These are phyloP conservation scores for Columba guinea DNA, from an alignment of 2,797 vertebrate genomes.

Conservation along the genomic window DNA sequence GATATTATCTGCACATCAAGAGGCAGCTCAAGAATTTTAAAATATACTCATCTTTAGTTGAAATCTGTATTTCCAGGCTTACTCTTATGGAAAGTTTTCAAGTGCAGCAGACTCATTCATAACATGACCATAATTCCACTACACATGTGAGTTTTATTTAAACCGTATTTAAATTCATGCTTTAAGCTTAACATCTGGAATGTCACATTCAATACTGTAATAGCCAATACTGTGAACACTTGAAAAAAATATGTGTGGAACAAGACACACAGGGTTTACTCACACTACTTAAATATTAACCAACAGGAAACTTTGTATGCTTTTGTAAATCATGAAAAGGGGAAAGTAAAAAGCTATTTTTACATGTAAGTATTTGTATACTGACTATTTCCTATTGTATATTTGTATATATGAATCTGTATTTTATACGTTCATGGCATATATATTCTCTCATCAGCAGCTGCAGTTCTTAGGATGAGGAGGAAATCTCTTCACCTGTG, in stretches of 20 bases:
- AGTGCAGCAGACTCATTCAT: constrained; percentile 24
- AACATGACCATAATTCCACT: constrained; percentile 26
- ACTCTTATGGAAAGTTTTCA: constrained; percentile 23
- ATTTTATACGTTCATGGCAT: constrained; percentile 70
- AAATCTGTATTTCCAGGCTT: constrained; percentile 26
- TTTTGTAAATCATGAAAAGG: constrained; percentile 73
- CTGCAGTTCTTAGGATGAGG: not conserved
- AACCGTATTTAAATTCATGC: constrained; percentile 57
- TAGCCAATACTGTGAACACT: constrained; percentile 78
- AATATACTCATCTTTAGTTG: constrained; percentile 48
- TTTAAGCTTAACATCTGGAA: constrained; percentile 58
- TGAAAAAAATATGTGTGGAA: constrained; percentile 61
- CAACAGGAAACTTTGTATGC: constrained; percentile 62
- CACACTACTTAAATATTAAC: constrained; percentile 64
- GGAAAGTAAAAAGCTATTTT: constrained; percentile 78
- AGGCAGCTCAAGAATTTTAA: constrained; percentile 49
- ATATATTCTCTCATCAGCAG: constrained; percentile 28
- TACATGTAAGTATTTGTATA: constrained; percentile 77
- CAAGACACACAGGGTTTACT: constrained; percentile 65
- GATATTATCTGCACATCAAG: constrained; percentile 6
- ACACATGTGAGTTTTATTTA: constrained; percentile 44
- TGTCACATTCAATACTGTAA: constrained; percentile 73
- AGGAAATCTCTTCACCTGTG: constrained; percentile 9
- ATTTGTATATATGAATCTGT: constrained; percentile 77
- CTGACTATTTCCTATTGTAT: constrained; percentile 75